phyloP scores from a whole-genome alignment of 2,888 invertebrate species.

The Monoplex corrugatus region DNA sequence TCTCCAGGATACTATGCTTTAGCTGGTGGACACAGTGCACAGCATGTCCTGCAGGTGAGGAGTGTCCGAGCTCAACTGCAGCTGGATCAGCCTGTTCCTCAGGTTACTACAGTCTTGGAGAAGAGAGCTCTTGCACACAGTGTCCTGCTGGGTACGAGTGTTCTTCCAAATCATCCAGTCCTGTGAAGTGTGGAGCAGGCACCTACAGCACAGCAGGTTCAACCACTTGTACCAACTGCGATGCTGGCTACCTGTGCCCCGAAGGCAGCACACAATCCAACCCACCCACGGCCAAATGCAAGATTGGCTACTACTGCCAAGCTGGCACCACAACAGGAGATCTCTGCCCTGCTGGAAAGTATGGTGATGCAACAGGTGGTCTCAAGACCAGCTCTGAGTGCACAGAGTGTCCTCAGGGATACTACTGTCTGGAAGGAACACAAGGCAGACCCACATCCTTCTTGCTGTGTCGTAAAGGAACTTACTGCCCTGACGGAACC shows the following conservation, averaged over 20 bases:
- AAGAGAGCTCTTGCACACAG: constrained; percentile 68
- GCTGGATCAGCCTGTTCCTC: constrained; percentile 69
- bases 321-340: constrained; percentile 71
- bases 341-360: constrained; percentile 75
- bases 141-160: constrained; percentile 78
- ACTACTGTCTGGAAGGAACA: constrained; percentile 77
- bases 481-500: constrained; percentile 74
- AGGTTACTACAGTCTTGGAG: constrained; percentile 77
- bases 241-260: constrained; percentile 73
- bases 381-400: constrained; percentile 67
- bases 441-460: constrained; percentile 66
- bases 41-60: constrained; percentile 74
- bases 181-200: constrained; percentile 73
- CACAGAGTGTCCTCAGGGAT: constrained; percentile 74
- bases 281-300: constrained; percentile 71
- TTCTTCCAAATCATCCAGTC: constrained; percentile 59
- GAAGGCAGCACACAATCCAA: constrained; percentile 72
- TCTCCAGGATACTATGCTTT: constrained; percentile 69
- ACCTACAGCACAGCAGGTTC: constrained; percentile 65
- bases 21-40: constrained; percentile 70
- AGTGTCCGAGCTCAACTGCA: constrained; percentile 69
- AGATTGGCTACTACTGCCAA: constrained; percentile 75
- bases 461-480: constrained; percentile 70
- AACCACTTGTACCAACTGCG: constrained; percentile 65
- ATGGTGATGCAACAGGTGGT: constrained; percentile 71